Base-by-base conservation (phyloP, 1,140 invertebrate genomes). In the Drosophila malerkotliana region DNA sequence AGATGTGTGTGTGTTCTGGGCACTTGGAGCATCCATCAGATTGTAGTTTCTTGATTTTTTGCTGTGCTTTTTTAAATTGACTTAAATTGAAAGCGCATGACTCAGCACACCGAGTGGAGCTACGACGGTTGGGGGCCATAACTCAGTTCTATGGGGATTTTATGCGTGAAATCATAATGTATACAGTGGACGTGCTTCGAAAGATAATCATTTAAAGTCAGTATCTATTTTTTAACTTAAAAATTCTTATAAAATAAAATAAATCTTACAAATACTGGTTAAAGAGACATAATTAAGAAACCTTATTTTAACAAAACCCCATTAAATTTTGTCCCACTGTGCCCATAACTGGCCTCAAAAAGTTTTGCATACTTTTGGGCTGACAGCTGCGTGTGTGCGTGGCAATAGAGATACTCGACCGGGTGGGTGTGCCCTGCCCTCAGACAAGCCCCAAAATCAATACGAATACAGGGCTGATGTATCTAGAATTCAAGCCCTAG, bases 1-100 rank as follows among this genome's bases (percentile, higher is more conserved):
- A n/a, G n/a, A n/a, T n/a, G n/a, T n/a, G 34, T 49, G 32, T 59
- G 48, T 4, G 57, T 47, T 18, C 1, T 18, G 44, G 32, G 24
- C 26, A 24, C 68, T 53, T 60, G 34, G 49, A 56, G 52, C 56
- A 74, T n/a, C 55, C 56, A 57, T 71, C 47, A 53, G 64, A 64
- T 77, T 77, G 52, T 85, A 61, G 77, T 81, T 77, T 81, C 74
- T 80, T 63, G 77, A 83, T 83, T 83, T 71, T 67, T 67, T 76
- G 54, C 72, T 69, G 32, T 72, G 74, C 74, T 75, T 75, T 72
- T 62, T 61, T 77, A 81, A 85, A 85, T 85, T 85, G 78, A 85
- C 82, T 87, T 81, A 72, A 85, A 85, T 85, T 85, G 82, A 78
- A 87, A 54, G 82, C 82, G 79, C 82, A 87, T 85, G 82, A 85